A percentile compares a stretch with the other conserved stretches of the same genome.
phyloP scores from a whole-genome alignment of 2,888 invertebrate species.

The Diploptera punctata region DNA sequence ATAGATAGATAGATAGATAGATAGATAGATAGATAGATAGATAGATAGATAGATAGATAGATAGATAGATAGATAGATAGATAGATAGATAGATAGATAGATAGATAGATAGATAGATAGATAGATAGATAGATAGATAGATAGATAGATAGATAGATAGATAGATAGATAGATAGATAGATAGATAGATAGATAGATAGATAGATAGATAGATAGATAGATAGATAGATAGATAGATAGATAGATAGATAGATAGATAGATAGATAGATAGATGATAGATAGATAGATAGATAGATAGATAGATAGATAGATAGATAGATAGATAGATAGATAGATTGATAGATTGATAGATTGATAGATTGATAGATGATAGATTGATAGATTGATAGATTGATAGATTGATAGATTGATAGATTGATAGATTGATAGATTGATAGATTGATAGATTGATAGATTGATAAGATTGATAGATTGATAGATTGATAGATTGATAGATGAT shows the following conservation, averaged over 20 bases:
- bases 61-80: background rate
- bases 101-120: background rate
- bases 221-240: background rate
- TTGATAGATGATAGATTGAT: too few relatives aligned
- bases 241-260: background rate
- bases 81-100: background rate
- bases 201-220: background rate
- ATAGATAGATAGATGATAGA: too few relatives aligned
- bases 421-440: background rate
- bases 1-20: background rate
- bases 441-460: background rate
- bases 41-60: background rate
- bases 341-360: background rate
- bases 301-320: background rate
- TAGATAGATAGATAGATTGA: background rate
- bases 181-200: background rate
- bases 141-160: background rate
- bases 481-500: background rate
- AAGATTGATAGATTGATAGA: background rate
- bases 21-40: background rate
- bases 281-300: background rate
- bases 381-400: background rate
- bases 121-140: background rate
- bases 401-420: background rate
- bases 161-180: background rate